phyloP scores from a whole-genome alignment of 1,140 invertebrate genomes.

The Leptoteleia sp. region DNA sequence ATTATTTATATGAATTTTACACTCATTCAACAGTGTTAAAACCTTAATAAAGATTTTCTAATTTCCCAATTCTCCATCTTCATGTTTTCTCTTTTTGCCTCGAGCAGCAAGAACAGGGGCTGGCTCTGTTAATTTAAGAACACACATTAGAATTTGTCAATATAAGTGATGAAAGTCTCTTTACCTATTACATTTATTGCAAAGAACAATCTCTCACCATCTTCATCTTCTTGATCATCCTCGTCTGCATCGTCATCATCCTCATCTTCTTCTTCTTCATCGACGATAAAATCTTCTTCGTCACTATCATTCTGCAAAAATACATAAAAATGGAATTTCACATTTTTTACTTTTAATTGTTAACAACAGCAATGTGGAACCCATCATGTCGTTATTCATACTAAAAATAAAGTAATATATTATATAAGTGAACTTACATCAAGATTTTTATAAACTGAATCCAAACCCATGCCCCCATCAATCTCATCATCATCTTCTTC shows the following conservation, averaged over 20 bases:
- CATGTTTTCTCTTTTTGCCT: conserved; percentile 88
- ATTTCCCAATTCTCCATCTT: conserved; percentile 81
- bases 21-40: conserved; percentile 77
- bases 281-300: conserved; percentile 84
- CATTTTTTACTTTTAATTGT: neutral
- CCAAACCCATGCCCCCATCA: conserved; percentile 85
- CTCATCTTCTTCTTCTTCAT: conserved; percentile 84
- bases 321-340: conserved; percentile 1
- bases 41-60: conserved; percentile 72
- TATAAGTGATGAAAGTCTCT: too few species aligned
- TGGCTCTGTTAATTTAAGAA: conserved; percentile 75
- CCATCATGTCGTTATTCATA: neutral
- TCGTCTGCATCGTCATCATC: conserved; percentile 82
- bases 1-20: conserved; percentile 80
- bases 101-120: conserved; percentile 78
- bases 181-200: too few species aligned
- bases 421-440: conserved; percentile 79
- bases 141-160: neutral
- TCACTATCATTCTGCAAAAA: conserved; percentile 82
- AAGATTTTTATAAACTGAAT: conserved; percentile 87
- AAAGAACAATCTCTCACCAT: conserved; percentile 78
- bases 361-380: too few species aligned
- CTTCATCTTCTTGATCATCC: conserved; percentile 74
- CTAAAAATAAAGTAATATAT: neutral
- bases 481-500: conserved; percentile 84